Base-by-base conservation (phyloP, 1,140 invertebrate species). In the Heliconius hewitsoni region DNA sequence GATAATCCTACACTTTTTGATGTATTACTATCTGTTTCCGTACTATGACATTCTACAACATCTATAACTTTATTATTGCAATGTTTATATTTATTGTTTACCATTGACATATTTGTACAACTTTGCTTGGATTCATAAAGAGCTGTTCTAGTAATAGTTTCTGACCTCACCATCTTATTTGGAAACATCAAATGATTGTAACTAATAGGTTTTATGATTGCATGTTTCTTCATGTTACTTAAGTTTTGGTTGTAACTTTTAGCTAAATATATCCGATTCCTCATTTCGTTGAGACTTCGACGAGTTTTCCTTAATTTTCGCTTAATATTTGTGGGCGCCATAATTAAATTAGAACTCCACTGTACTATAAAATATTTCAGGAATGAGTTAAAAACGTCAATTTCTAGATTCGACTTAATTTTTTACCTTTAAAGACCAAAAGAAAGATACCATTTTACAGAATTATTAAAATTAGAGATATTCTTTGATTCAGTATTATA, bases 241-340 rank as follows among this genome's bases (percentile, higher is more conserved):
- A 66, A 11, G 30, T 66, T 66, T 27, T 30, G 23, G 9, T 66
- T 13, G 6, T 9, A 66, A 13, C 60, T 66, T 27, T 66, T 66
- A 27, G 27, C 9, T 30, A 66, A 5, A n/a, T 8, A 34, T 16
- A 8, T 34, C 73, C 46, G 66, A 74, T 87, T 91, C 80, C 88
- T 90, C 50, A 93, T 81, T 86, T 93, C 87, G 76, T 93, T 84
- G 30, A 91, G 79, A 75, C 83, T 87, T 81, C 85, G 90, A 55
- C 91, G 87, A 55, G 88, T 91, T 87, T 87, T 92, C n/a, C 88
- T 80, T 84, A 87, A 91, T 46, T 91, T 92, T 37, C 84, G 83
- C 83, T 89, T 66, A 30, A 66, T n/a, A 66, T n/a, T 66, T 66
- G 3, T 66, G 9, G 60, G 60, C 13, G 60, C 23, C 60, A 66